Evolutionary conservation across 2,797 vertebrate genomes (phyloP).

Genomic region (Geotrypetes seraphini): DNA sequence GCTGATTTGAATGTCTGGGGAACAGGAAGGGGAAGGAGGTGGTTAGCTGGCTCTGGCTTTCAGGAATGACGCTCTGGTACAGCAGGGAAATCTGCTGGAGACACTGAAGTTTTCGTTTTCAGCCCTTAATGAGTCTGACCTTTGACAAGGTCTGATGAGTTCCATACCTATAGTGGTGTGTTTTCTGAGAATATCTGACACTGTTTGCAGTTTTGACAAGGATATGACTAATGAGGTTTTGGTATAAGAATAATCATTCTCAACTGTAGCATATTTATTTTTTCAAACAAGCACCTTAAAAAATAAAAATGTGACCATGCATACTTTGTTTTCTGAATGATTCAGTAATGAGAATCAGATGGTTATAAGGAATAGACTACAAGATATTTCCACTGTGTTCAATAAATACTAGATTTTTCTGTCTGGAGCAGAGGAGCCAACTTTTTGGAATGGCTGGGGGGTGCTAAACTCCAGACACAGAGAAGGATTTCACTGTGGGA

Average conservation of each 20-base stretch:
- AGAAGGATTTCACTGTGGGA: no score
- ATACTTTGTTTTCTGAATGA: conserved; percentile 68
- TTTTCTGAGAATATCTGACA: conserved; percentile 72
- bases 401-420: no score
- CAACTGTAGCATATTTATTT: conserved; percentile 71
- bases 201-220: conserved; percentile 83
- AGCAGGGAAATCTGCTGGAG: conserved; percentile 74
- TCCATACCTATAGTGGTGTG: conserved; percentile 92
- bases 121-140: conserved; percentile 96
- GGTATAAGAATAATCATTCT: conserved; percentile 90
- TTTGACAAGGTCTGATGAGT: conserved; percentile 92
- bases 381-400: conserved; percentile 60
- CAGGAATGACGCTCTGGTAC: conserved; percentile 55
- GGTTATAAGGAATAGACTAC: conserved; percentile 54
- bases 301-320: conserved; percentile 66
- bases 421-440: no score
- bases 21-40: conserved; percentile 54
- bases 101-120: conserved; percentile 94
- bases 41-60: conserved; percentile 38
- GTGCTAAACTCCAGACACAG: no score
- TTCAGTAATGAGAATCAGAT: conserved; percentile 71
- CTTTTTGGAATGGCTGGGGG: no score
- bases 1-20: conserved; percentile 73
- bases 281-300: conserved; percentile 72
- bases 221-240: conserved; percentile 96